Percentiles rank a stretch among this genome's conserved stretches.
phyloP scores from a whole-genome alignment of 2,888 invertebrate species.

The Carpatolechia fugitivella region DNA sequence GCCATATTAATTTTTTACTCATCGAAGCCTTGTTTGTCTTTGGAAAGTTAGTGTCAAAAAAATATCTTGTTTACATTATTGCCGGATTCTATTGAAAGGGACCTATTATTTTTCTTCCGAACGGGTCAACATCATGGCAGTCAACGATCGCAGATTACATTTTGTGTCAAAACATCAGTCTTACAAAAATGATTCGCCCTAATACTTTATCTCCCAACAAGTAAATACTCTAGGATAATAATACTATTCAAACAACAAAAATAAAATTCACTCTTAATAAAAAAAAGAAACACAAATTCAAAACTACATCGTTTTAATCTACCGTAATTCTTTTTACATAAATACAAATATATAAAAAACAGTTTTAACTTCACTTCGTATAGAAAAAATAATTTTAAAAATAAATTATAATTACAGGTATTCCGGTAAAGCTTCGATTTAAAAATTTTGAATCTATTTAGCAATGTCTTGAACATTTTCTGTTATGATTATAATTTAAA shows the following conservation, averaged over 20 bases:
- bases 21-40: no score
- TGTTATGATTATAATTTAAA: not conserved
- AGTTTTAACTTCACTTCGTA: constrained; percentile 39
- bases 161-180: not conserved
- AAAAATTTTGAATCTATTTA: constrained; percentile 51
- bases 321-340: constrained; percentile 48
- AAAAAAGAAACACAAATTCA: constrained; percentile 55
- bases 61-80: no score
- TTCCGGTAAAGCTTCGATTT: constrained; percentile 56
- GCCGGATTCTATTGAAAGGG: no score
- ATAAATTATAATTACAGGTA: constrained; percentile 33
- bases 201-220: constrained; percentile 24
- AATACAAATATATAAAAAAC: constrained; percentile 58
- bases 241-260: constrained; percentile 57
- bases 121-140: no score
- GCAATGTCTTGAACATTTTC: constrained; percentile 21
- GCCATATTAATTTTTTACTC: no score
- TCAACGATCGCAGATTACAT: no score
- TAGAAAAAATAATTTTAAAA: constrained; percentile 29
- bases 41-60: no score
- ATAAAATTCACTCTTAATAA: constrained; percentile 52
- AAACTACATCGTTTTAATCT: constrained; percentile 47
- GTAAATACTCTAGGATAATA: constrained; percentile 36
- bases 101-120: no score
- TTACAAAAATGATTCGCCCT: not conserved